Evolutionary conservation across 2,797 vertebrate species (phyloP), one percentile per base, ranked within the genome.

Genomic region (Vireo griseus): DNA sequence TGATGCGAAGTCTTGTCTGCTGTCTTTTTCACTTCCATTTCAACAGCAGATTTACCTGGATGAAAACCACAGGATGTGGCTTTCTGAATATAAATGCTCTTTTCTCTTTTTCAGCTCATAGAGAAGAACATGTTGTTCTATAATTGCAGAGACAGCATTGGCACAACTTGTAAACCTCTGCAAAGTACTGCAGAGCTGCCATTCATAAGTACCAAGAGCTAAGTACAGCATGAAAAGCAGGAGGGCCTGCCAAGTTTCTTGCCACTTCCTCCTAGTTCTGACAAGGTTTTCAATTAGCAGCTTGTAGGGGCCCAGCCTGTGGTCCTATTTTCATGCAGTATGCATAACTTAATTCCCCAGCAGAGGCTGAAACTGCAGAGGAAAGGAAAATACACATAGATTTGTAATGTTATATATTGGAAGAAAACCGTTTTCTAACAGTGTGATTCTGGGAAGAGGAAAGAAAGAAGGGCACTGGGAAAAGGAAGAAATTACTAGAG

Each of bases 231-330:
- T 93, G 94, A 73, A 79, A 89, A 95, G 92, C 78, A 26, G 9
- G 40, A 58, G 45, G 66, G 47, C 67, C 76, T 97, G 91, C 96
- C 96, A 97, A 93, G 40, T 85, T 86, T 72, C 90, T 86, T 93
- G 95, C 88, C 75, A 92, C 90, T 97, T 97, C 93, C 92, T 96
- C 90, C 87, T 89, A 88, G 86, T 97, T 96, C 92, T 97, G 96
- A 97, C 94, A 94, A 85, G 90, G 94, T 97, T 97, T 97, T 97
- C 97, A 97, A 95, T 98, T 97, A 98, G 95, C 96, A 97, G 94
- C 96, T 97, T 97, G 97, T 97, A 97, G 95, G 91, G 93, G 65
- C 81, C 90, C 74, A 65, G 95, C 75, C 90, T 97, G 96, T 86
- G 95, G 95, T 88, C 95, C 88, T 95, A 61, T 89, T 96, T 97